Evolutionary conservation across 2,888 invertebrate species (phyloP).

Genomic region (Melinaea marsaeus): DNA sequence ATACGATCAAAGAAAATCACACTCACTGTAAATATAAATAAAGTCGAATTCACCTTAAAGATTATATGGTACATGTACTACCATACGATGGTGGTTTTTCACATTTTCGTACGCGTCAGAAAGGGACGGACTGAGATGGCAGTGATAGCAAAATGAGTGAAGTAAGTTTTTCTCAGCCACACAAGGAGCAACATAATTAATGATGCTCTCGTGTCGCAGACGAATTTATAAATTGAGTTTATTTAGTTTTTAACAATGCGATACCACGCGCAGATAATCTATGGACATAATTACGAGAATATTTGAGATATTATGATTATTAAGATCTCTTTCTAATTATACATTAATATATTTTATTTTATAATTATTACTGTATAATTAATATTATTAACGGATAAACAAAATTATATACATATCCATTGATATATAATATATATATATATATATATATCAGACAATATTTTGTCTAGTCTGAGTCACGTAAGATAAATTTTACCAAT

Average conservation of each 20-base stretch:
- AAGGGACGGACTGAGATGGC: slow-evolving; percentile 63
- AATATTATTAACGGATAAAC: too few species aligned
- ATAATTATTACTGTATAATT: background rate
- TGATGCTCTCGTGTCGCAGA: slow-evolving; percentile 73
- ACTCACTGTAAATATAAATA: slow-evolving; percentile 21
- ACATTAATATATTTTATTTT: background rate
- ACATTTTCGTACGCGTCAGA: slow-evolving; percentile 47
- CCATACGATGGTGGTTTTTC: slow-evolving; percentile 31
- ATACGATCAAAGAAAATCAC: slow-evolving; percentile 17
- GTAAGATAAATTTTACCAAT: too few species aligned
- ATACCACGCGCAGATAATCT: slow-evolving; percentile 56
- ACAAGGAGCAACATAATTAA: slow-evolving; percentile 79
- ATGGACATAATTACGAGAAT: slow-evolving; percentile 49
- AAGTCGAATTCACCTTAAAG: slow-evolving; percentile 17
- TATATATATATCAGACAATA: too few species aligned
- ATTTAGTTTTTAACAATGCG: slow-evolving; percentile 70
- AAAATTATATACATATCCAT: background rate
- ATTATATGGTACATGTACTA: slow-evolving; percentile 26
- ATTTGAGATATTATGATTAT: slow-evolving; percentile 12
- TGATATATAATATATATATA: too few species aligned
- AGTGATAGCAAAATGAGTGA: slow-evolving; percentile 75
- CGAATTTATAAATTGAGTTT: slow-evolving; percentile 76
- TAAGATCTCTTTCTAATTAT: background rate
- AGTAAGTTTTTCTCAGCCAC: slow-evolving; percentile 78
- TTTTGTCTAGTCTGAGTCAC: too few species aligned